These are phyloP conservation scores for Syngnathus rostellatus DNA, from an alignment of 2,797 vertebrate genomes.

Conservation along the genomic window DNA sequence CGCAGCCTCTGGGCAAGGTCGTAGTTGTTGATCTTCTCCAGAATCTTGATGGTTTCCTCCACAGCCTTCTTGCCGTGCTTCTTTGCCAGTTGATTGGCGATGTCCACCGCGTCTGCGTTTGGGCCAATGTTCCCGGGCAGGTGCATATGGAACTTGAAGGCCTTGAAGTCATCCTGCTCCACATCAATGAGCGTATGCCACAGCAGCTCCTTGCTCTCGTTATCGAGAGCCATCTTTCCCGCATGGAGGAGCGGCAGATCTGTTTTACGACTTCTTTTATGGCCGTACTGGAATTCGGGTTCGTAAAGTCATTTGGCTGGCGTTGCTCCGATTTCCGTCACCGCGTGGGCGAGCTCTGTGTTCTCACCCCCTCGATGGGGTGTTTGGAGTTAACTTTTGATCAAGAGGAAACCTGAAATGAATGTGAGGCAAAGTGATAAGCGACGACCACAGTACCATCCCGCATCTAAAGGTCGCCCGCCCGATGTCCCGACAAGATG, in stretches of 20 bases:
- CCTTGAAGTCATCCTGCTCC: accelerated
- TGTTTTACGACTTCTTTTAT: not conserved
- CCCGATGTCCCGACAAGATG: not conserved
- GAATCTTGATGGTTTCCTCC: slow-evolving; percentile 4
- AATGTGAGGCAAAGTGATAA: too few relatives aligned
- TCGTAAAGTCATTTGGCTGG: not conserved
- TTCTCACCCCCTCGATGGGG: too few relatives aligned
- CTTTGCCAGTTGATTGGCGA: slow-evolving; percentile 7
- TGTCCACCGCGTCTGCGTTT: not conserved
- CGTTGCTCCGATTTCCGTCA: not conserved
- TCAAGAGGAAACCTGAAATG: too few relatives aligned
- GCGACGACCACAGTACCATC: too few relatives aligned
- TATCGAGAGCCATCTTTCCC: not conserved
- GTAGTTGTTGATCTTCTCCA: slow-evolving; percentile 4
- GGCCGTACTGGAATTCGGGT: not conserved
- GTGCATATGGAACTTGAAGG: not conserved
- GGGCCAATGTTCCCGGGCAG: not conserved
- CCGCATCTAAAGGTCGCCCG: too few relatives aligned
- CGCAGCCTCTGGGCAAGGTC: slow-evolving; percentile 6
- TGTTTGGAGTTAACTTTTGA: too few relatives aligned
- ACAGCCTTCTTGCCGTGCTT: slow-evolving; percentile 1
- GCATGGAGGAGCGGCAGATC: not conserved
- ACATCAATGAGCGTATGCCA: not conserved
- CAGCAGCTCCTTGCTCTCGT: not conserved
- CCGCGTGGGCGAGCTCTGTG: too few relatives aligned